Evolutionary conservation across 2,797 vertebrate species (phyloP).

Genomic region (Lacerta agilis): DNA sequence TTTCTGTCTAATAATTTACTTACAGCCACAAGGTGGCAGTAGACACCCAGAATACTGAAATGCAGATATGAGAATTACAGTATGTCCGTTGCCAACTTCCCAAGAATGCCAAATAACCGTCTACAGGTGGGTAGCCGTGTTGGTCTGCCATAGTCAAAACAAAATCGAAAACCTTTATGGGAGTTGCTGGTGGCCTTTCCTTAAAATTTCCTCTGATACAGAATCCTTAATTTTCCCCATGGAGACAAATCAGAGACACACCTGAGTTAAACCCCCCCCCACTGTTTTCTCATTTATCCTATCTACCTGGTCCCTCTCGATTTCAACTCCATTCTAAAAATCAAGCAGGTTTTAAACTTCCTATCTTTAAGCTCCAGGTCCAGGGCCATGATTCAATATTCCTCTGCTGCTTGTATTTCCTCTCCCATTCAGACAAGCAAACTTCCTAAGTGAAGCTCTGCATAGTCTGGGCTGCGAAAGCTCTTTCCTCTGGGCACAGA

Average conservation of each 20-base stretch:
- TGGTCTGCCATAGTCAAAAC: no score
- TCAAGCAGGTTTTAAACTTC: neutral
- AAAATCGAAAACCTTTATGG: neutral
- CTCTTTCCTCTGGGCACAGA: neutral
- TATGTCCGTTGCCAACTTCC: neutral
- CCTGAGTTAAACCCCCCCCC: neutral
- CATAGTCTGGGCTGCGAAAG: neutral
- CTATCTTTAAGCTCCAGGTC: neutral
- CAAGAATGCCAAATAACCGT: neutral
- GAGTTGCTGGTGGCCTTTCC: neutral
- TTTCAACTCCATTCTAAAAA: neutral
- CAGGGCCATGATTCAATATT: neutral
- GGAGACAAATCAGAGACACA: neutral
- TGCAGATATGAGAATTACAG: accelerated
- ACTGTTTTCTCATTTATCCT: neutral
- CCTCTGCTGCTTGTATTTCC: neutral
- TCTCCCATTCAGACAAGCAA: neutral
- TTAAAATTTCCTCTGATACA: neutral
- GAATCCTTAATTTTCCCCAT: neutral
- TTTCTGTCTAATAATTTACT: neutral
- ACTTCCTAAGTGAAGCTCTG: neutral
- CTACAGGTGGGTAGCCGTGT: no score
- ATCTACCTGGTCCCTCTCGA: neutral
- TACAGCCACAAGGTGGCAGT: slow-evolving; percentile 52
- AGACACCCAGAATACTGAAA: neutral